Conservation (phyloP, 2,797 vertebrate genomes). For the Nannoperca australis region DNA sequence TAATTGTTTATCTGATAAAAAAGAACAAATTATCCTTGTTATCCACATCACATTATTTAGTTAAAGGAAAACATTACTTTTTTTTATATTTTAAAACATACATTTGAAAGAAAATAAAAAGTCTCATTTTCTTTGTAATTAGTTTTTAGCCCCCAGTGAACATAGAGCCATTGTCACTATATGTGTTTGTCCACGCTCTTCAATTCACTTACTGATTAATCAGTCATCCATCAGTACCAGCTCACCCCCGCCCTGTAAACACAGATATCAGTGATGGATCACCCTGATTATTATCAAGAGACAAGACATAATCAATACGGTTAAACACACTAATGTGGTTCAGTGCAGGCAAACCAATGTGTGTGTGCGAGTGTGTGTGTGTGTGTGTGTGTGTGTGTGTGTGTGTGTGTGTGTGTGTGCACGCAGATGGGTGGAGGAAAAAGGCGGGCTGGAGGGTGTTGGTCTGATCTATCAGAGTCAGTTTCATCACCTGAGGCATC, state of each 20-base stretch:
- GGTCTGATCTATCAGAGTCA: constrained; percentile 73
- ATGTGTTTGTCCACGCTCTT: constrained; percentile 12
- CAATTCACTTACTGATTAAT: constrained; percentile 65
- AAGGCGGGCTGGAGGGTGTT: constrained; percentile 19
- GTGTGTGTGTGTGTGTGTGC: constrained; percentile 11
- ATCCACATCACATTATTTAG: neutral
- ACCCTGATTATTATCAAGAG: constrained; percentile 60
- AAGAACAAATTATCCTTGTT: neutral
- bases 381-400: constrained; percentile 10
- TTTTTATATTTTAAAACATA: neutral
- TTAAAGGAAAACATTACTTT: neutral
- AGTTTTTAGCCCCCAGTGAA: neutral
- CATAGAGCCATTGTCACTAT: constrained; percentile 9
- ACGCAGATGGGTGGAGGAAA: constrained; percentile 20
- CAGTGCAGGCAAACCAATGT: constrained; percentile 62
- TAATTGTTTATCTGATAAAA: neutral
- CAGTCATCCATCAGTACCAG: constrained; percentile 70
- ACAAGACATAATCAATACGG: constrained; percentile 72
- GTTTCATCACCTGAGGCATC: constrained; percentile 82
- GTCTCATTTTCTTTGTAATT: neutral
- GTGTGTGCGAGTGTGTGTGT: constrained; percentile 17
- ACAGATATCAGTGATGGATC: constrained; percentile 74
- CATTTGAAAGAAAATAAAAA: neutral
- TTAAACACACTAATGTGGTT: constrained; percentile 72
- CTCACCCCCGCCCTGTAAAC: constrained; percentile 67